phyloP scores from a whole-genome alignment of 2,797 vertebrate species.

The Pangasius djambal region DNA sequence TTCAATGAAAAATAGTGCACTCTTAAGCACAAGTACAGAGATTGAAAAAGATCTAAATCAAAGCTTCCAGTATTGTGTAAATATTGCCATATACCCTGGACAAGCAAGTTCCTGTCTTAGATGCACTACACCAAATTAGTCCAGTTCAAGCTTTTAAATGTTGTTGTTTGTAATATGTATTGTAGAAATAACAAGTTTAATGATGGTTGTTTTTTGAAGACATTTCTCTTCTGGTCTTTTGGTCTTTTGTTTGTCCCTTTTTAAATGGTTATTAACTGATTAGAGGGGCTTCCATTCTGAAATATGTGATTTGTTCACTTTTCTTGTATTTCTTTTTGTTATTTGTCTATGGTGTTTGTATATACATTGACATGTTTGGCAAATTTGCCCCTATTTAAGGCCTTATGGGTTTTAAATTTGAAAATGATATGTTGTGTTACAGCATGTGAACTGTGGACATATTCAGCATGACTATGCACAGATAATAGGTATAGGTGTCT shows the following conservation, averaged over 20 bases:
- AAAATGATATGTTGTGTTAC: constrained; percentile 61
- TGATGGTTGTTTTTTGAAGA: constrained; percentile 21
- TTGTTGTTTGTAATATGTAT: constrained; percentile 43
- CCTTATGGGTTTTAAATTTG: constrained; percentile 60
- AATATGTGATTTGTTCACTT: constrained; percentile 62
- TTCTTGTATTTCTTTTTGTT: constrained; percentile 48
- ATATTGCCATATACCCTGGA: constrained; percentile 33
- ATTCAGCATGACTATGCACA: constrained; percentile 78
- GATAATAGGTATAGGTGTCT: constrained; percentile 67
- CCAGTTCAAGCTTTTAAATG: constrained; percentile 45
- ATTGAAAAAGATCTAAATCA: constrained; percentile 3
- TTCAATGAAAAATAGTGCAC: not conserved
- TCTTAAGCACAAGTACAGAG: constrained; percentile 19
- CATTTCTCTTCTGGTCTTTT: constrained; percentile 51
- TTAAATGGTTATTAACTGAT: constrained; percentile 66
- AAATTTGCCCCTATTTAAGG: constrained; percentile 57
- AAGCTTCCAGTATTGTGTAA: constrained; percentile 52
- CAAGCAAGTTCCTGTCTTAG: constrained; percentile 10
- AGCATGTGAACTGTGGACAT: constrained; percentile 82
- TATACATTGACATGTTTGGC: constrained; percentile 60
- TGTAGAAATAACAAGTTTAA: constrained; percentile 28
- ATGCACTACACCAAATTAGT: constrained; percentile 41
- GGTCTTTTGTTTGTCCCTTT: constrained; percentile 68
- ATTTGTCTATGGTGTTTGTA: constrained; percentile 64
- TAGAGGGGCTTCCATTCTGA: constrained; percentile 64